A percentile compares a stretch with the other conserved stretches of the same genome.
Evolutionary conservation across 2,113 vertebrate genomes (phyloP).

Genomic region (Varanus komodoensis): DNA sequence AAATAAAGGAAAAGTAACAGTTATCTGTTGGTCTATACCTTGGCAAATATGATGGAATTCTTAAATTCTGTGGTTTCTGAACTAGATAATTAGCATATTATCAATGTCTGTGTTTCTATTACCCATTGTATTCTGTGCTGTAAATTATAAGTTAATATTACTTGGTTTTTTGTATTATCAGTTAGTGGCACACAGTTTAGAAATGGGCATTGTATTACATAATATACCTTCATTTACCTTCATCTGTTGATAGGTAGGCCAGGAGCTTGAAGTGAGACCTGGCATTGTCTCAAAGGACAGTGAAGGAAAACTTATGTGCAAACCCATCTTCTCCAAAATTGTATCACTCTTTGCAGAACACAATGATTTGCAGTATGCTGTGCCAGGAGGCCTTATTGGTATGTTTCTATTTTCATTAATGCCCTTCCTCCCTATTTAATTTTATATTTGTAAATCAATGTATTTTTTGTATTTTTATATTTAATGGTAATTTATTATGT

Average conservation of each 20-base stretch:
- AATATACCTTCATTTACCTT: conserved; percentile 21
- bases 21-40: neutral
- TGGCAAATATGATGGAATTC: neutral
- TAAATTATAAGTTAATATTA: neutral
- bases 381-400: conserved; percentile 97
- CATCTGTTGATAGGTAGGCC: conserved; percentile 86
- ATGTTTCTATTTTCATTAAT: conserved; percentile 22
- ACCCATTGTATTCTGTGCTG: neutral
- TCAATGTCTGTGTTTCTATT: neutral
- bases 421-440: neutral
- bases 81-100: neutral
- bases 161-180: neutral
- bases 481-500: too few relatives aligned
- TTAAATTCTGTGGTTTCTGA: neutral
- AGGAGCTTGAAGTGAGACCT: conserved; percentile 96
- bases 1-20: neutral
- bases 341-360: conserved; percentile 97
- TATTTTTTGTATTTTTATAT: too few relatives aligned
- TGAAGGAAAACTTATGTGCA: conserved; percentile 99
- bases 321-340: conserved; percentile 99
- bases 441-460: too few relatives aligned
- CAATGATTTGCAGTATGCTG: conserved; percentile 97
- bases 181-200: too few relatives aligned
- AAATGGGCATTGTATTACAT: neutral
- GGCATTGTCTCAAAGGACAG: conserved; percentile 99